Evolutionary conservation across 1,140 invertebrate species (phyloP), one percentile per base, ranked within the genome.

Genomic region (Saccostrea glomerata): DNA sequence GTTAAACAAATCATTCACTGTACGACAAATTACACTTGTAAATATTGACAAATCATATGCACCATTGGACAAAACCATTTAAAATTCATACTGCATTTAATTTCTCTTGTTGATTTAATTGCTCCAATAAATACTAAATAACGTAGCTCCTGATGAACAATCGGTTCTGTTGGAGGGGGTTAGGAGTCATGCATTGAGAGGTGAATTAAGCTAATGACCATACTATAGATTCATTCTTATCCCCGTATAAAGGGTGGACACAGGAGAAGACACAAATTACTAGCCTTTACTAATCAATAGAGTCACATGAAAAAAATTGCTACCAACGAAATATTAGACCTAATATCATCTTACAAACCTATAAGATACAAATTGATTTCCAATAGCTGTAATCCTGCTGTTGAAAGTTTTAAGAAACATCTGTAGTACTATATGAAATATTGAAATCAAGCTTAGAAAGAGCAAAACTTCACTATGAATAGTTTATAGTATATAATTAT

Each of bases 81-180:
- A 77, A 77, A 77, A 30, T 30, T 77, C 70, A 77, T 77, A 77
- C 70, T 30, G 23, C 70, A 77, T 77, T 77, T 12, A 36, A 77
- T 36, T 77, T 25, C 70, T 25, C 70, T 30, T 77, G 70, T 25
- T 77, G 70, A 36, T 77, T 77, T 77, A 77, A 77, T 77, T 77
- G 70, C 70, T 77, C 25, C 70, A 77, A 36, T 77, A 77, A 77
- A 77, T 77, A 77, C 70, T 77, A 77, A 11, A 77, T 77, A 77
- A 77, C 25, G 3, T 15, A 36, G 70, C 70, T 77, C 23, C 25
- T 77, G 15, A 23, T 15, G 15, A 77, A 77, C 13, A 77, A 30
- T 30, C 25, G 13, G 70, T 3, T 77, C 23, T 15, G 13, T 77
- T 40, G 30, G 25, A 3, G 15, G 25, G 25, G 15, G 58, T 63